A percentile compares a stretch with the other conserved stretches of the same genome.
These are phyloP conservation scores for Actinemys pallida DNA, from an alignment of 2,113 vertebrate genomes.

Conservation along the genomic window DNA sequence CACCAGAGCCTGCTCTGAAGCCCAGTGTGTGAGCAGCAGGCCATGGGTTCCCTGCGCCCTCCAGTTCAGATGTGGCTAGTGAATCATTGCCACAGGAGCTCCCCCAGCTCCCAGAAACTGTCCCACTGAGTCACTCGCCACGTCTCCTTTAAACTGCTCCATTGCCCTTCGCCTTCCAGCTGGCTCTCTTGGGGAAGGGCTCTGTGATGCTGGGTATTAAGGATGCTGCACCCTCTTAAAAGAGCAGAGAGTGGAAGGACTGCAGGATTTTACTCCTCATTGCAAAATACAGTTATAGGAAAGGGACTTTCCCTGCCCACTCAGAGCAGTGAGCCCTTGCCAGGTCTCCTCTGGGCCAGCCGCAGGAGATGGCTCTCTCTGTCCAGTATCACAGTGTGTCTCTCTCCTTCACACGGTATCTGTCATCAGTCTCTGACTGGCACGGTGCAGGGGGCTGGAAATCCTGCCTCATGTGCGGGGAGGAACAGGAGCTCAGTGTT, in stretches of 20 bases:
- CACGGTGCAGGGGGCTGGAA: neutral
- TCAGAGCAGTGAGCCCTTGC: neutral
- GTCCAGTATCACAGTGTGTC: neutral
- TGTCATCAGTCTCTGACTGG: neutral
- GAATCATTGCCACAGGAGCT: too few species aligned
- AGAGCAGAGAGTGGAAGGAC: neutral
- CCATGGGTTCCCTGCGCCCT: too few species aligned
- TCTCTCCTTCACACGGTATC: neutral
- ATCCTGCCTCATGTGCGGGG: neutral
- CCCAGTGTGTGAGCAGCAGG: too few species aligned
- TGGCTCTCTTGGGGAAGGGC: neutral
- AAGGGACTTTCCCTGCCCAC: neutral
- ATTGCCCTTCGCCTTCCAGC: neutral
- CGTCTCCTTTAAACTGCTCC: neutral
- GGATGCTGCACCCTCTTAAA: neutral
- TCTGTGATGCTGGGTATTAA: neutral
- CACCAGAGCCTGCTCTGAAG: too few species aligned
- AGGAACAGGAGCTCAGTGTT: neutral
- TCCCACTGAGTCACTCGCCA: neutral
- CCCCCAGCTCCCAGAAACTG: too few species aligned
- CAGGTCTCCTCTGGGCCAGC: neutral
- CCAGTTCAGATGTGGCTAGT: too few species aligned
- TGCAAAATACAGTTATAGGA: neutral
- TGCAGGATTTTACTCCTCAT: neutral
- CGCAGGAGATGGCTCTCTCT: neutral